Evolutionary conservation across 2,113 vertebrate genomes (phyloP).

Genomic region (Alligator mississippiensis): DNA sequence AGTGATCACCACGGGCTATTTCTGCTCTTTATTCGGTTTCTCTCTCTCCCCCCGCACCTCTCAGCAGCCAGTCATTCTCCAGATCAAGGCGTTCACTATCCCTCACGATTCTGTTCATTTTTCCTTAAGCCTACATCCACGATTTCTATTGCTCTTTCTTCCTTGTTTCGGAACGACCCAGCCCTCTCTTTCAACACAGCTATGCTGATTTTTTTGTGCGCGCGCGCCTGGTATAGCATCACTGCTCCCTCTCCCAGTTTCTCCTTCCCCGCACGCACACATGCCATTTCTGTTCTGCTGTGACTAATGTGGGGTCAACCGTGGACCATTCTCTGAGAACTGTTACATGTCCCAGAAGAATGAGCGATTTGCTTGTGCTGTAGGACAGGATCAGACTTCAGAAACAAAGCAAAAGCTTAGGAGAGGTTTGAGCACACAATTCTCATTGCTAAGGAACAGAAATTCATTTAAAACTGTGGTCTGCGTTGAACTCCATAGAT

Average conservation of each 20-base stretch:
- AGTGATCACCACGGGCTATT: neutral
- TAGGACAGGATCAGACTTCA: constrained; percentile 1
- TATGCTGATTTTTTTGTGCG: neutral
- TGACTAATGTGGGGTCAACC: neutral
- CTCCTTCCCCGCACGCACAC: neutral
- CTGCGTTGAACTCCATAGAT: neutral
- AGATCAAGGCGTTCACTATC: neutral
- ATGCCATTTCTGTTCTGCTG: neutral
- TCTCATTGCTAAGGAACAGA: rapidly evolving
- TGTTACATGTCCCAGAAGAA: neutral
- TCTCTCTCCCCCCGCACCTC: neutral
- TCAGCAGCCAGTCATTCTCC: neutral
- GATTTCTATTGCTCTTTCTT: neutral
- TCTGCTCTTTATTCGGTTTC: neutral
- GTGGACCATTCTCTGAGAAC: neutral
- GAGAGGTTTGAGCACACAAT: neutral
- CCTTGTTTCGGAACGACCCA: neutral
- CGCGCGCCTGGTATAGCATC: neutral
- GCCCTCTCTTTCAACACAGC: neutral
- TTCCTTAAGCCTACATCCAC: neutral
- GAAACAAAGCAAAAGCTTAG: neutral
- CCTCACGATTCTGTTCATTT: neutral
- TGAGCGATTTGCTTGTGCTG: neutral
- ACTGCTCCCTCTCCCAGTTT: neutral
- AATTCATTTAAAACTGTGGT: rapidly evolving